Percentiles rank a stretch among this genome's conserved stretches.
Conservation (phyloP, 2,888 invertebrate species). For the Gryllus longicercus region DNA sequence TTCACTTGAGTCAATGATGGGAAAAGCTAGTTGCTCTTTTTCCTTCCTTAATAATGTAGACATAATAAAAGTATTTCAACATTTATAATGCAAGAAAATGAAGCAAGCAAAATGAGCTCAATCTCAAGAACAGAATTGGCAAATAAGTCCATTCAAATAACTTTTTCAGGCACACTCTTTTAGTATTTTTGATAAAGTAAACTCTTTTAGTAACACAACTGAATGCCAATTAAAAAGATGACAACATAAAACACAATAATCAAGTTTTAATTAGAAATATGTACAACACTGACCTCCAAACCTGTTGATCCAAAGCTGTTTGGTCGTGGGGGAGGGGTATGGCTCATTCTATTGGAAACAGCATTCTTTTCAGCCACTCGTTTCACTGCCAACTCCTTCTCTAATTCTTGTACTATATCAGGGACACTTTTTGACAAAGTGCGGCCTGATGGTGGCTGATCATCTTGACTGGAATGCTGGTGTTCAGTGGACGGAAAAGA, state of each 20-base stretch:
- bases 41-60: too few species aligned
- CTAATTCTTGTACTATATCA: constrained; percentile 70
- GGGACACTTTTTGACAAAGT: constrained; percentile 59
- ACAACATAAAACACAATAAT: not conserved
- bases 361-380: constrained; percentile 19
- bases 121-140: too few species aligned
- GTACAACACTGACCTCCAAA: constrained; percentile 32
- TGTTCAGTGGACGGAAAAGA: not conserved
- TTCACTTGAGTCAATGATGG: too few species aligned
- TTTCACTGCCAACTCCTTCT: constrained; percentile 56
- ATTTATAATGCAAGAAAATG: too few species aligned
- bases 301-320: constrained; percentile 36
- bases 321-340: constrained; percentile 33
- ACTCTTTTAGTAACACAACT: too few species aligned
- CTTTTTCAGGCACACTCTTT: too few species aligned
- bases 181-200: too few species aligned
- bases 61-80: too few species aligned
- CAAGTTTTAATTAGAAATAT: not conserved
- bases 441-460: not conserved
- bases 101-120: too few species aligned
- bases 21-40: too few species aligned
- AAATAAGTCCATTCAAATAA: too few species aligned
- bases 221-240: too few species aligned
- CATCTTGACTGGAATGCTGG: constrained; percentile 12
- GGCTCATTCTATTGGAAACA: constrained; percentile 20